Conservation (phyloP, 1,140 invertebrate genomes). For the Pararge aegeria region DNA sequence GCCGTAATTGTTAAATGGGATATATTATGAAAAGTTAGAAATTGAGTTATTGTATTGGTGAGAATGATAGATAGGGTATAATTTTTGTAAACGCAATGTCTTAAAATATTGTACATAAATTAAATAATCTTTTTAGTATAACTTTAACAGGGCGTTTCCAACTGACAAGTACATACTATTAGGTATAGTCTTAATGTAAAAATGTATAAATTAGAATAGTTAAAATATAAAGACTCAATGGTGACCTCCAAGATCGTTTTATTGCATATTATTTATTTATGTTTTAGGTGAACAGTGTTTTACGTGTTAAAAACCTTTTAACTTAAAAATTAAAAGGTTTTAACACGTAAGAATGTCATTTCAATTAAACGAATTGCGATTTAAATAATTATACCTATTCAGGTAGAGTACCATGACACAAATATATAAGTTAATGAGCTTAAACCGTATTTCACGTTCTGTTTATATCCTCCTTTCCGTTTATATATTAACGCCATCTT, state of each 20-base stretch:
- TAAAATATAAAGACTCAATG: background rate
- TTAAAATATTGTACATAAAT: too few species aligned
- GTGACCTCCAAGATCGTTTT: background rate
- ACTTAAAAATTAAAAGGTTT: background rate
- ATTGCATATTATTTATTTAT: background rate
- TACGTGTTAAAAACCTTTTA: too few species aligned
- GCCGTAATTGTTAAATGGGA: too few species aligned
- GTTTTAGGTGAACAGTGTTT: too few species aligned
- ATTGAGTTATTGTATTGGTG: too few species aligned
- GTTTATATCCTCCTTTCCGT: too few species aligned
- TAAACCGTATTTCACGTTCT: too few species aligned
- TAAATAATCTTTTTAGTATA: too few species aligned
- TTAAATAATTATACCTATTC: background rate
- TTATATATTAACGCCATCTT: background rate
- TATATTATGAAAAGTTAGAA: too few species aligned
- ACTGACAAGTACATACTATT: background rate
- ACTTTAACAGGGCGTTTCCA: background rate
- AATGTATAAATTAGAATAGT: background rate
- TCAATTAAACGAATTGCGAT: background rate
- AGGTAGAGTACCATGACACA: conserved; percentile 4
- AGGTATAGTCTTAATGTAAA: background rate
- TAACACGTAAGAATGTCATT: background rate
- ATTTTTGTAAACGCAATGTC: too few species aligned
- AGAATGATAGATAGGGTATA: too few species aligned
- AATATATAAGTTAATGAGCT: background rate